A percentile compares a stretch with the other conserved stretches of the same genome.
Conservation (phyloP, 1,140 invertebrate species). For the Macrosteles quadrilineatus region DNA sequence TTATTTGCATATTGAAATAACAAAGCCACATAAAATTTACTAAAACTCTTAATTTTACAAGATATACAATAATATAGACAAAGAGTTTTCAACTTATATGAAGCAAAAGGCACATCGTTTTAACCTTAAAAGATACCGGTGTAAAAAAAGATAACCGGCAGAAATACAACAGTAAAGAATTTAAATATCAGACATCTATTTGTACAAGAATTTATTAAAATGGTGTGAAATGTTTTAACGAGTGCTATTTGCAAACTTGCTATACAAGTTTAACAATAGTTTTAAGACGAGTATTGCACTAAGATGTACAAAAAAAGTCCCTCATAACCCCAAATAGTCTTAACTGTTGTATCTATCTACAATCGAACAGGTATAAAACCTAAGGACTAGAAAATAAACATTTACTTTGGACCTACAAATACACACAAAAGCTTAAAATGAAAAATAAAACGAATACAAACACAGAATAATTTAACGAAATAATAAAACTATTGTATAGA, state of each 20-base stretch:
- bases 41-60: slow-evolving; percentile 3
- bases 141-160: background rate
- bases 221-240: slow-evolving; percentile 1
- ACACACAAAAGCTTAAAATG: background rate
- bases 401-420: slow-evolving; percentile 16
- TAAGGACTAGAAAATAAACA: slow-evolving; percentile 16
- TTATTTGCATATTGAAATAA: too few species aligned
- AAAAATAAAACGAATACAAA: background rate
- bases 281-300: slow-evolving; percentile 9
- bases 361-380: slow-evolving; percentile 12
- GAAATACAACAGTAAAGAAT: background rate
- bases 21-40: background rate
- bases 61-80: background rate
- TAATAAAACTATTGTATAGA: too few species aligned
- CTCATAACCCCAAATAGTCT: background rate
- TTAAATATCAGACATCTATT: slow-evolving; percentile 2
- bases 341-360: background rate
- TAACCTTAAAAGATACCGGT: background rate
- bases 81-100: slow-evolving; percentile 4
- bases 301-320: slow-evolving; percentile 6
- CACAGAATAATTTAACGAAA: too few species aligned
- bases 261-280: too few species aligned
- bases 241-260: background rate
- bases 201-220: background rate
- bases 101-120: slow-evolving; percentile 14